These are phyloP conservation scores for Dicrurus megarhynchus DNA, from an alignment of 2,113 vertebrate species.

Conservation along the genomic window DNA sequence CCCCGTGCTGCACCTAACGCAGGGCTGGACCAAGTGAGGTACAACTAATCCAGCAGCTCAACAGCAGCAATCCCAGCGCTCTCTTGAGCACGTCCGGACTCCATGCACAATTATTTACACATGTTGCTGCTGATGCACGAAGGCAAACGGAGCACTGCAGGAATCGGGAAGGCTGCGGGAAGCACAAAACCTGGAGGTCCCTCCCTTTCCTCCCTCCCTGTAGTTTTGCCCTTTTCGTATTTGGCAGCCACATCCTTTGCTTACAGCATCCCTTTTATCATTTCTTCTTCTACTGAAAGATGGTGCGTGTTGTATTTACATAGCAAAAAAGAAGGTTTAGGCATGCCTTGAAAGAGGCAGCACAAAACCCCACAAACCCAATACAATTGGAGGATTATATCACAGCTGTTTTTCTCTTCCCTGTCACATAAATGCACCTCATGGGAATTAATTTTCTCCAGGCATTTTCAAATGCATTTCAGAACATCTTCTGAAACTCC, in stretches of 20 bases:
- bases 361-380: not conserved
- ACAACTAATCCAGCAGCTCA: not conserved
- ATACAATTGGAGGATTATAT: not conserved
- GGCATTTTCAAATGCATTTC: not conserved
- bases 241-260: not conserved
- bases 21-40: not conserved
- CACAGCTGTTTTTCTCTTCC: not conserved
- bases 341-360: not conserved
- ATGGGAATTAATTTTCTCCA: not conserved
- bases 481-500: not conserved
- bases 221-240: not conserved
- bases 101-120: not conserved
- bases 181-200: not conserved
- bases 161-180: not conserved
- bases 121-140: accelerated
- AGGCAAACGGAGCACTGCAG: not conserved
- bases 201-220: not conserved
- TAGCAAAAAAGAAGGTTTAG: not conserved
- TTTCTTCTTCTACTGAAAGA: not conserved
- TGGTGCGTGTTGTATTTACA: not conserved
- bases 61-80: not conserved
- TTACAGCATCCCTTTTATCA: not conserved
- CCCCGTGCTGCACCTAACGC: not conserved
- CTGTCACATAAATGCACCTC: not conserved
- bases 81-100: accelerated